Evolutionary conservation across 2,888 invertebrate genomes (phyloP).

Genomic region (Crossocerus cetratus): DNA sequence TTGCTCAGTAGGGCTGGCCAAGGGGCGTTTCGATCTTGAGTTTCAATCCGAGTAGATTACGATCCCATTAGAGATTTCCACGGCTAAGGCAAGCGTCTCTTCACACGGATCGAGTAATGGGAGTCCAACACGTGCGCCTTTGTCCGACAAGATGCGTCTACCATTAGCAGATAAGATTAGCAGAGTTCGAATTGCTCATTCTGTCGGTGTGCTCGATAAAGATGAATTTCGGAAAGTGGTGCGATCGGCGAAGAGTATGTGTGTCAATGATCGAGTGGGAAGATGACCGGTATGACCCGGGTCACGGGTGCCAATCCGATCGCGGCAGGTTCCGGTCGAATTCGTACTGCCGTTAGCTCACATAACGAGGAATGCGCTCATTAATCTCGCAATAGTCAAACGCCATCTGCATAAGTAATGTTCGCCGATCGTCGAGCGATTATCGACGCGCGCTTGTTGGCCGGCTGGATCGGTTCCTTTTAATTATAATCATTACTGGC

Average conservation of each 20-base stretch:
- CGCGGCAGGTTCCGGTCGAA: background rate
- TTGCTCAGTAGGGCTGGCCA: no score
- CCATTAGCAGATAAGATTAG: background rate
- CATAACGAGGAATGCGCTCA: constrained; percentile 1
- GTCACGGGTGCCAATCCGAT: background rate
- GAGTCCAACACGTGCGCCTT: no score
- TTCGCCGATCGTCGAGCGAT: constrained; percentile 24
- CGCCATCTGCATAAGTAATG: constrained; percentile 42
- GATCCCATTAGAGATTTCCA: background rate
- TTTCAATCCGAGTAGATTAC: no score
- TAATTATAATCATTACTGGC: constrained; percentile 37
- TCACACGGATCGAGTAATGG: no score
- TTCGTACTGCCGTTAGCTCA: background rate
- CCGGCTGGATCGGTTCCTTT: constrained; percentile 11
- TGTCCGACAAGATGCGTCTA: no score
- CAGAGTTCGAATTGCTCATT: background rate
- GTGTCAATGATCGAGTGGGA: background rate
- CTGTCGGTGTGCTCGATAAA: background rate
- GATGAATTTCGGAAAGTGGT: no score
- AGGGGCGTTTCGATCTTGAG: no score
- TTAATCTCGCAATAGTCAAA: constrained; percentile 15
- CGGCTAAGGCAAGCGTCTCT: background rate
- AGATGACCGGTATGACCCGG: background rate
- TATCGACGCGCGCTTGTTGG: constrained; percentile 26
- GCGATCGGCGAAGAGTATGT: no score